A percentile compares a stretch with the other conserved stretches of the same genome.
phyloP scores from a whole-genome alignment of 2,113 vertebrate species.

The Hydrochoerus hydrochaeris region DNA sequence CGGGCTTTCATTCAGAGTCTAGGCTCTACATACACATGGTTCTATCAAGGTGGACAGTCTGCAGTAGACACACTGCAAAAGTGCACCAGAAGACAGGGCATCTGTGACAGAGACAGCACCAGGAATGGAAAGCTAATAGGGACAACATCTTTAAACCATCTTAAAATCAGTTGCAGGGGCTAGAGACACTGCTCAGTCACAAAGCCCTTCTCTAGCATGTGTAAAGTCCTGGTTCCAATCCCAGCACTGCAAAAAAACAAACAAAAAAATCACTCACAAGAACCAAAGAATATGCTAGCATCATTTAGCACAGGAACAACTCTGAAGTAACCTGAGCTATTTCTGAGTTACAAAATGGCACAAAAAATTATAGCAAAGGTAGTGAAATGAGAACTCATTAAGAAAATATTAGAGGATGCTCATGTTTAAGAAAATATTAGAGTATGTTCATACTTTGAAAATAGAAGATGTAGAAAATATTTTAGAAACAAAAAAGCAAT shows the following conservation, averaged over 20 bases:
- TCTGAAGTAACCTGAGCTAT: slow-evolving; percentile 1
- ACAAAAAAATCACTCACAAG: neutral
- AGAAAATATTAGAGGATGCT: slow-evolving; percentile 35
- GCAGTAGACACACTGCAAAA: neutral
- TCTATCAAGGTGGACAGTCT: neutral
- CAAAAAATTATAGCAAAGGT: neutral
- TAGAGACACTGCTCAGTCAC: neutral
- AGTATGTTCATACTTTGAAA: neutral
- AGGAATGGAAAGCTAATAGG: neutral
- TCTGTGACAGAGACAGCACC: neutral
- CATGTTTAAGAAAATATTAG: slow-evolving; percentile 51
- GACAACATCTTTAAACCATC: neutral
- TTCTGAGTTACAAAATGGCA: slow-evolving; percentile 49
- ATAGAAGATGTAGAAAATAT: slow-evolving; percentile 34
- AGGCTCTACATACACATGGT: neutral
- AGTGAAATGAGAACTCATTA: slow-evolving; percentile 28
- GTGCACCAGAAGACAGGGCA: neutral
- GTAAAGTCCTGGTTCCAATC: neutral
- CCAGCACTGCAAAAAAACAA: neutral
- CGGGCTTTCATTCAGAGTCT: neutral
- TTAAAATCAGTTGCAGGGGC: neutral
- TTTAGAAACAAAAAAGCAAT: slow-evolving; percentile 39
- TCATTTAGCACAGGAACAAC: neutral
- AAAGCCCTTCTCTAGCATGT: neutral
- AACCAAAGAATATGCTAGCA: slow-evolving; percentile 4